These are phyloP conservation scores for Chymomyza fuscimana DNA, from an alignment of 2,888 invertebrate genomes.

Conservation along the genomic window DNA sequence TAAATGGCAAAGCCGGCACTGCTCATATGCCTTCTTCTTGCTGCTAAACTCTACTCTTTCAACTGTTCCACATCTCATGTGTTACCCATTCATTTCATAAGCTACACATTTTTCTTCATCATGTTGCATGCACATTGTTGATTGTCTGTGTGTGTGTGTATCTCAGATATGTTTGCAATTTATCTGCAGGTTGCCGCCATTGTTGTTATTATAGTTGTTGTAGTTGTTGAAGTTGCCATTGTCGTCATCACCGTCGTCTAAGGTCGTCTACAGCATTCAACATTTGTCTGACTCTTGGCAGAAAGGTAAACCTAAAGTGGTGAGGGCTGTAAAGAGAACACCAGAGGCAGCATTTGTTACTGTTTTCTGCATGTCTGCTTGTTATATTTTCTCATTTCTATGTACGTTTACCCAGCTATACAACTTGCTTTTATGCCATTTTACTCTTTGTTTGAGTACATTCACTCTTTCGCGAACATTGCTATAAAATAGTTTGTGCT, in stretches of 20 bases:
- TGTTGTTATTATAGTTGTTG: conserved; percentile 6
- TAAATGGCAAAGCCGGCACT: too few species aligned
- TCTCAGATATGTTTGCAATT: conserved; percentile 32
- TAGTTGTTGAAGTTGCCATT: conserved; percentile 1
- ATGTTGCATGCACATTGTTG: conserved; percentile 7
- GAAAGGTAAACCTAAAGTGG: conserved; percentile 1
- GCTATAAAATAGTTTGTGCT: background rate
- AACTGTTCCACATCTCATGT: conserved; percentile 36
- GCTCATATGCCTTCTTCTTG: too few species aligned
- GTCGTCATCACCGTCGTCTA: background rate
- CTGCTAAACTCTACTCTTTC: background rate
- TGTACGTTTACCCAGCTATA: conserved; percentile 53
- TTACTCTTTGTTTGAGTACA: background rate
- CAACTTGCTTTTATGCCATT: conserved; percentile 17
- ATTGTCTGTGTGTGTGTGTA: background rate
- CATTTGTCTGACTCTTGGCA: background rate
- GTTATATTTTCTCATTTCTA: conserved; percentile 68
- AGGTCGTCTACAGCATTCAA: conserved; percentile 2
- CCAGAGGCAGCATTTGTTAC: conserved; percentile 52
- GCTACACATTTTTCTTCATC: conserved; percentile 65
- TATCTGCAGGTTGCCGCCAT: conserved; percentile 23
- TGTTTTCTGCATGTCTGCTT: conserved; percentile 55
- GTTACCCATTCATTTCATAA: conserved; percentile 60
- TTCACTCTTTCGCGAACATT: background rate
- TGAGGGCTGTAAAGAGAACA: background rate